phyloP scores from a whole-genome alignment of 2,888 invertebrate genomes.

The Tiliacea citrago region DNA sequence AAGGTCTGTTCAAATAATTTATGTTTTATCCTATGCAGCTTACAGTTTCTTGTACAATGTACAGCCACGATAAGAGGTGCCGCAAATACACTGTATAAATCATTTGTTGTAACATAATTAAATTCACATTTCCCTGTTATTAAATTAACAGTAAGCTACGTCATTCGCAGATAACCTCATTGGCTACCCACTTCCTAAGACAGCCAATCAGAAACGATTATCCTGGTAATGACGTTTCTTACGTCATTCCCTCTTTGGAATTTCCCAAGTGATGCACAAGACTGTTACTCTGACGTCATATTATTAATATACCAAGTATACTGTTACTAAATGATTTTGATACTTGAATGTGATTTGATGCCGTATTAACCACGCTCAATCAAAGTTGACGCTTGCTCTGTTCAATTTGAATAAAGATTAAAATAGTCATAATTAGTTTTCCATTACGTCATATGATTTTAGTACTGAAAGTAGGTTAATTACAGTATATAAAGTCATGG shows the following conservation, averaged over 20 bases:
- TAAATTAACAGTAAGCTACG: not conserved
- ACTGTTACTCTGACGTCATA: conserved; percentile 27
- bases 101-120: not conserved
- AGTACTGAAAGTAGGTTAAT: conserved; percentile 11
- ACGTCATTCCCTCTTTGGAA: conserved; percentile 24
- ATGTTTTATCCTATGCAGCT: no score
- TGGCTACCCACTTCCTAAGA: conserved; percentile 10
- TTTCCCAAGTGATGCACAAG: conserved; percentile 14
- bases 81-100: not conserved
- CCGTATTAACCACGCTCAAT: conserved; percentile 17
- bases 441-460: conserved; percentile 21
- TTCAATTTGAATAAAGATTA: conserved; percentile 22
- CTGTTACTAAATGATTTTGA: conserved; percentile 31
- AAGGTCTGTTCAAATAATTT: not conserved
- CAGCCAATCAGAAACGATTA: conserved; percentile 35
- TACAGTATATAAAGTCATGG: not conserved
- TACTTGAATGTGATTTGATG: conserved; percentile 24
- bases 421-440: conserved; percentile 21
- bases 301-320: conserved; percentile 6
- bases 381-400: conserved; percentile 11
- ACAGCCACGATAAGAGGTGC: no score
- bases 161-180: conserved; percentile 14
- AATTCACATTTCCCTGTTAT: not conserved
- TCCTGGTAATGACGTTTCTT: conserved; percentile 25
- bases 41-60: no score